Evolutionary conservation across 2,113 vertebrate species (phyloP).

Genomic region (Macroglossus sobrinus): DNA sequence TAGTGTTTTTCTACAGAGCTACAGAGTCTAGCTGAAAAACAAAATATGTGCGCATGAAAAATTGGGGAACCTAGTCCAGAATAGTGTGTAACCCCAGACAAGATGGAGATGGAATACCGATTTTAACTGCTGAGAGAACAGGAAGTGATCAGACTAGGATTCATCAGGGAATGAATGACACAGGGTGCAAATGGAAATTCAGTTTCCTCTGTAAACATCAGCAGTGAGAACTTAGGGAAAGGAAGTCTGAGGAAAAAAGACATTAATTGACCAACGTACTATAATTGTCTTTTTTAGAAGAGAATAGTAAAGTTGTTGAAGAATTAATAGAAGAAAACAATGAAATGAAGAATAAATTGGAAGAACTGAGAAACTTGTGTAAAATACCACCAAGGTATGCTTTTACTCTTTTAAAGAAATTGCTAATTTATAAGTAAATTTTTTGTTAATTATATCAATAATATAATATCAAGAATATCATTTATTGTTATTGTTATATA

Average conservation of each 20-base stretch:
- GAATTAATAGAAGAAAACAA: constrained; percentile 74
- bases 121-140: neutral
- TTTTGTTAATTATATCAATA: neutral
- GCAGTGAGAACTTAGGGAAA: neutral
- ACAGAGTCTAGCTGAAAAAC: neutral
- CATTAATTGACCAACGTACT: neutral
- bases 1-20: neutral
- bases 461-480: neutral
- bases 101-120: neutral
- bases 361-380: constrained; percentile 62
- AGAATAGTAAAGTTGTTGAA: constrained; percentile 74
- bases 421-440: neutral
- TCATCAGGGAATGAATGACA: neutral
- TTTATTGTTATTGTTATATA: neutral
- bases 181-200: neutral
- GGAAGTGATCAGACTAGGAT: neutral
- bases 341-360: constrained; percentile 73
- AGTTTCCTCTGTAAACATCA: neutral
- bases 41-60: neutral
- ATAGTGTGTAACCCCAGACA: neutral
- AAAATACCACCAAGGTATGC: constrained; percentile 75
- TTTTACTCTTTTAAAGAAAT: neutral
- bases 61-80: neutral
- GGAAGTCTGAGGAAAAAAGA: neutral
- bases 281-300: constrained; percentile 49